Conservation (phyloP, 2,888 invertebrate species). For the Harpagoxenus sublaevis region DNA sequence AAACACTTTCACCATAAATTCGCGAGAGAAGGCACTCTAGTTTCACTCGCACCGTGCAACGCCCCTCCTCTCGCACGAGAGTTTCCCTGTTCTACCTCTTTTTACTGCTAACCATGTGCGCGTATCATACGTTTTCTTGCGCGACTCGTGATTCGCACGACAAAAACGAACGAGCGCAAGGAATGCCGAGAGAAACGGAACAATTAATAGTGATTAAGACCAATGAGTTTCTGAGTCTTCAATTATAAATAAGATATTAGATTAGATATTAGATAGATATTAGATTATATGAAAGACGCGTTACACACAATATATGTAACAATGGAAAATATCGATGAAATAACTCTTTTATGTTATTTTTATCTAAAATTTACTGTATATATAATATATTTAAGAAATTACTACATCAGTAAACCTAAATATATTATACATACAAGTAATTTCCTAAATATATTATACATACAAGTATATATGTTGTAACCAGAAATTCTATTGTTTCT, state of each 20-base stretch:
- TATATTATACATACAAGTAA: background rate
- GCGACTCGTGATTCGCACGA: conserved; percentile 76
- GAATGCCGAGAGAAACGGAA: conserved; percentile 23
- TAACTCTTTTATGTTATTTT: background rate
- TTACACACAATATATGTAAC: conserved; percentile 27
- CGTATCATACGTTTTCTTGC: conserved; percentile 61
- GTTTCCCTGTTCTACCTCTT: conserved; percentile 8
- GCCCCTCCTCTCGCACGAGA: conserved; percentile 30
- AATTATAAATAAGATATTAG: background rate
- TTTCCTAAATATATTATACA: background rate
- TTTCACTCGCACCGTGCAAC: conserved; percentile 70
- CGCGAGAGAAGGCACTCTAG: conserved; percentile 71
- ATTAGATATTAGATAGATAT: too few species aligned
- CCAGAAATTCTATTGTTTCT: background rate
- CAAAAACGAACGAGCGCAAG: conserved; percentile 54
- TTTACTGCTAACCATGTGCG: conserved; percentile 32
- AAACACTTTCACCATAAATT: conserved; percentile 78
- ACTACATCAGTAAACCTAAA: too few species aligned
- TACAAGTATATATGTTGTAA: background rate
- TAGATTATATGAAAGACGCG: conserved; percentile 47
- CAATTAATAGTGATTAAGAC: conserved; percentile 81
- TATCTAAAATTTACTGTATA: too few species aligned
- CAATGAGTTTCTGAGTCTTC: background rate
- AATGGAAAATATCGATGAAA: conserved; percentile 4
- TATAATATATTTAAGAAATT: too few species aligned